Evolutionary conservation across 2,888 invertebrate species (phyloP).

Genomic region (Caenorhabditis zanzibari): DNA sequence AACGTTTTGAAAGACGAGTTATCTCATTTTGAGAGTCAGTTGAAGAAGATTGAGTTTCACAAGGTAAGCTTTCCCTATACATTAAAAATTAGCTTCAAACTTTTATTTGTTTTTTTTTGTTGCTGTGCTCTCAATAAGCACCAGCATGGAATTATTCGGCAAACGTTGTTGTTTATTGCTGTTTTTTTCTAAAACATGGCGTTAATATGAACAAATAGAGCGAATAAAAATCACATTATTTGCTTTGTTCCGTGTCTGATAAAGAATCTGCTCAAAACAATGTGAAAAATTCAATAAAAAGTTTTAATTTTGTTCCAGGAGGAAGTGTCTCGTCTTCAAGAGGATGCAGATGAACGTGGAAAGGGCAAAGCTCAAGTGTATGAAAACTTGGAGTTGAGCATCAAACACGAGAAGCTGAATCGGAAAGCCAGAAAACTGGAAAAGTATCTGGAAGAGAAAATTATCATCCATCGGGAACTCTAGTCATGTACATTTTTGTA

Average conservation of each 20-base stretch:
- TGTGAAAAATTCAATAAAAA: slow-evolving; percentile 20
- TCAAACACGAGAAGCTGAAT: slow-evolving; percentile 73
- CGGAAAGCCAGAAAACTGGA: slow-evolving; percentile 78
- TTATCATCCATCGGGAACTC: slow-evolving; percentile 65
- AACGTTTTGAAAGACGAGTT: slow-evolving; percentile 71
- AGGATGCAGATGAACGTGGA: slow-evolving; percentile 49
- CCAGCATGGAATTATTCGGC: neutral
- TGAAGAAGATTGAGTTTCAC: slow-evolving; percentile 76
- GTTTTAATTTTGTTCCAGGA: slow-evolving; percentile 42
- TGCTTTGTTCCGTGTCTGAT: neutral
- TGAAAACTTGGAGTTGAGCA: slow-evolving; percentile 72
- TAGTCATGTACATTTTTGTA: slow-evolving; percentile 12
- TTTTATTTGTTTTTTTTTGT: neutral
- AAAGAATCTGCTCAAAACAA: slow-evolving; percentile 5
- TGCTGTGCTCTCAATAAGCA: neutral
- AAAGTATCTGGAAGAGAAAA: slow-evolving; percentile 75
- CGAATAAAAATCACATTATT: slow-evolving; percentile 1
- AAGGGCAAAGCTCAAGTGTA: slow-evolving; percentile 61
- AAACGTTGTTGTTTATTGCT: slow-evolving; percentile 1
- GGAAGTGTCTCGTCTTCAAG: slow-evolving; percentile 45
- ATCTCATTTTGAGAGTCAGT: slow-evolving; percentile 76
- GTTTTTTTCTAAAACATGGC: slow-evolving; percentile 6
- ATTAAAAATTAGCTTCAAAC: too few relatives aligned
- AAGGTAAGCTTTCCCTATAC: slow-evolving; percentile 52
- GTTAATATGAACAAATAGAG: slow-evolving; percentile 9